Conservation (phyloP, 2,888 invertebrate genomes). For the Nebria brevicollis region DNA sequence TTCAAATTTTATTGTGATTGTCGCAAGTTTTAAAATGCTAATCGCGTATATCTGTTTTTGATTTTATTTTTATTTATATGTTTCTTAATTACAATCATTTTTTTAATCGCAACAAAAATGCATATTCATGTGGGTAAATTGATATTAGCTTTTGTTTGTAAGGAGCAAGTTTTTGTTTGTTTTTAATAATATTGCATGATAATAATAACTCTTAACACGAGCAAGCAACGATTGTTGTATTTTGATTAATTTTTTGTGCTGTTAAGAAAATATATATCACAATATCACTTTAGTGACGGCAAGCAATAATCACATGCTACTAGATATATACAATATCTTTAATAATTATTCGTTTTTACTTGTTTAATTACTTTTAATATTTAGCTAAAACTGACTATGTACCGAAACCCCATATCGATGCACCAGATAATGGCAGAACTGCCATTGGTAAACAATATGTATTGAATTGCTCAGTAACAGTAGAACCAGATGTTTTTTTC, state of each 20-base stretch:
- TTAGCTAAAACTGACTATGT: conserved; percentile 50
- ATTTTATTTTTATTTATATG: neutral
- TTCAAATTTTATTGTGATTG: too few relatives aligned
- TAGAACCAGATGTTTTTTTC: conserved; percentile 53
- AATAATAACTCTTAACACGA: neutral
- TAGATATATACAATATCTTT: too few relatives aligned
- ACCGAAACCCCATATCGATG: conserved; percentile 50
- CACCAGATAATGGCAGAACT: conserved; percentile 56
- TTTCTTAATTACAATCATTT: neutral
- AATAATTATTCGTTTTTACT: neutral
- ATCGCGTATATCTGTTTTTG: too few relatives aligned
- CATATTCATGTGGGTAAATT: neutral
- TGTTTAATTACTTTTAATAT: conserved; percentile 18
- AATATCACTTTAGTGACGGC: too few relatives aligned
- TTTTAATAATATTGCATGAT: neutral
- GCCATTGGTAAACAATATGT: conserved; percentile 56
- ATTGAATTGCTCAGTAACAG: conserved; percentile 57
- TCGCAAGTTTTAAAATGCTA: too few relatives aligned
- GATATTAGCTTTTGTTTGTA: too few relatives aligned
- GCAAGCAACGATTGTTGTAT: too few relatives aligned
- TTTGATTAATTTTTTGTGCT: too few relatives aligned
- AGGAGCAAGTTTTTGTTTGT: neutral
- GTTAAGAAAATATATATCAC: too few relatives aligned
- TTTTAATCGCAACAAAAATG: neutral
- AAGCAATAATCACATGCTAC: too few relatives aligned